Base-by-base conservation (phyloP, 2,888 invertebrate genomes). In the Hylaea fasciaria region DNA sequence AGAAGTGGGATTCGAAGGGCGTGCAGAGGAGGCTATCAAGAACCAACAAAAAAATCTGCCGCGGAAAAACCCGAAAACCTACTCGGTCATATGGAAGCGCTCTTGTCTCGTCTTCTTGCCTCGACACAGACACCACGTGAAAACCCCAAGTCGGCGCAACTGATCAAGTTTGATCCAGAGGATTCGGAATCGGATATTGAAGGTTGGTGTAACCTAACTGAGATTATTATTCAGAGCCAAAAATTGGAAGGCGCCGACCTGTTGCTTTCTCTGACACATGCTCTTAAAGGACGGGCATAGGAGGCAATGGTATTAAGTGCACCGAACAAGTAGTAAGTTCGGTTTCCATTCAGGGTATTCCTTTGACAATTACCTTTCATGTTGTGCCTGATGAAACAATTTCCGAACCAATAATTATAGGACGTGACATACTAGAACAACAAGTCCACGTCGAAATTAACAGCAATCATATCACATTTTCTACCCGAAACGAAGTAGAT, bases 1-100 rank as follows among this genome's bases (percentile, higher is more conserved):
- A 40, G 13, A 40, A n/a, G 40, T 13, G 40, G 40, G 40, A 13
- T 40, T 5, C 40, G 40, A 40, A 40, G 40, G 40, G 40, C 40
- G 2, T 40, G 13, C 10, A 4, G 4, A n/a, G n/a, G 40, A 40
- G 13, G 7, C 2, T n/a, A 7, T 5, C n/a, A 14, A 40, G 2
- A 12, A 40, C 9, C 40, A 12, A 12, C 13, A 13, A n/a, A 9
- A 14, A 14, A 40, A 13, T 5, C 40, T 14, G 40, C 9, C 14
- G 11, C 11, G 13, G n/a, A 35, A 35, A 35, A 35, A 9, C 11
- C 35, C 35, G 35, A 5, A 13, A 40, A 40, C 40, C 13, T 13
- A 14, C 13, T 40, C 14, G n/a, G 2, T 40, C 3, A 14, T 5
- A 40, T 40, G 40, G 40, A 40, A 14, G 40, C 40, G 40, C 40